Evolutionary conservation across 1,140 invertebrate genomes (phyloP), one percentile per base, ranked within the genome.

Genomic region (Eubasilissa regina): DNA sequence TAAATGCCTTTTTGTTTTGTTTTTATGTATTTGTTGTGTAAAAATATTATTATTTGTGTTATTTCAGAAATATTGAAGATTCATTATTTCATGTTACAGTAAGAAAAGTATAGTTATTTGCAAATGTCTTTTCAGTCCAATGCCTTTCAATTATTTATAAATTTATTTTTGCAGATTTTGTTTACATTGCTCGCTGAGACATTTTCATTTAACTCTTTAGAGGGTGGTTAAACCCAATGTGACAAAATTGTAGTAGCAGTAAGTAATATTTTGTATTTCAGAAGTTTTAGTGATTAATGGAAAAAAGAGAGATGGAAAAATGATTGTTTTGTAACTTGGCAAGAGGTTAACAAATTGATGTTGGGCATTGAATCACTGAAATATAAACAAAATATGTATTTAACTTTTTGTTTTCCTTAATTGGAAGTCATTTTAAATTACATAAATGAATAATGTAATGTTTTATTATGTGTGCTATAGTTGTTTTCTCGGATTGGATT

Each of bases 61-160:
- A 58, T 19, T 21, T 21, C 17, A 8, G 55, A 15, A 15, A 58
- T 11, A 58, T 58, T 58, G 15, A 58, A 17, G 17, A 21, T 58
- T 21, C 55, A 58, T 58, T 58, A 8, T 58, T 58, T 58, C 21
- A 58, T 58, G 55, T 58, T 58, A 15, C n/a, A 58, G 21, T 58
- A 58, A 58, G 55, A 19, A 17, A 58, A 35, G 6, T 21, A 19
- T 58, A 58, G 17, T 21, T 58, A 12, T 58, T 58, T 56, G 53
- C 25, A 56, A 56, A 17, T 55, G 17, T 56, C 9, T 19, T 56
- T 17, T 56, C 19, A n/a, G 15, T 15, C 21, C 8, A 58, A 55
- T 55, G 53, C 19, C 53, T 15, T 15, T n/a, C n/a, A 17, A 58
- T 19, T 21, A 19, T 58, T 58, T 35, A 35, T 35, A 35, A 6